Conservation (phyloP, 2,888 invertebrate genomes). For the Drosophila birchii region DNA sequence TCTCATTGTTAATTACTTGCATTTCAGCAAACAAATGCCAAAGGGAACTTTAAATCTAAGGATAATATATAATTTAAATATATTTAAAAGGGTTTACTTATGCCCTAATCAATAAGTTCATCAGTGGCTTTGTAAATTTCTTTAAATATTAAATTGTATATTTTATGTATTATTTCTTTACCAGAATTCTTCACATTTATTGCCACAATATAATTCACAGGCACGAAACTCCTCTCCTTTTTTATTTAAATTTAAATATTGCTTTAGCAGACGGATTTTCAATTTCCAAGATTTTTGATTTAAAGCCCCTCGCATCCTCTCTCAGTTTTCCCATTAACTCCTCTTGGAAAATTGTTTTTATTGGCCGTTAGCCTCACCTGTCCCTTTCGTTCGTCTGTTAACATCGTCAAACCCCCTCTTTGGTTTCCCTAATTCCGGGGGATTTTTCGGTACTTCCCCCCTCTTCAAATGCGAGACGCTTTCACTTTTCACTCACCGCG, state of each 20-base stretch:
- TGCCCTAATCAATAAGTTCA: background rate
- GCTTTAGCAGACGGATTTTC: background rate
- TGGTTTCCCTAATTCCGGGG: background rate
- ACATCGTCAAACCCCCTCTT: conserved; percentile 1
- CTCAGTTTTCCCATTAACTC: conserved; percentile 1
- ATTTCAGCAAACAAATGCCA: conserved; percentile 62
- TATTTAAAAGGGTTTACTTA: background rate
- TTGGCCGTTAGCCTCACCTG: conserved; percentile 80
- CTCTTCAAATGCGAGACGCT: conserved; percentile 25
- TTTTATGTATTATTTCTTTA: background rate
- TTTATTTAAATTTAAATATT: background rate
- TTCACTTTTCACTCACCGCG: conserved; percentile 78
- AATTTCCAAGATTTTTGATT: conserved; percentile 15
- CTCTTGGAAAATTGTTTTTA: conserved; percentile 70
- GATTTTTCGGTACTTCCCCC: conserved; percentile 35
- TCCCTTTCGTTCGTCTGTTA: conserved; percentile 25
- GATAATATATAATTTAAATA: background rate
- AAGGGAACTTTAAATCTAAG: background rate
- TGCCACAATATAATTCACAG: background rate
- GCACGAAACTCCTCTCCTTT: background rate
- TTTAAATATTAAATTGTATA: background rate
- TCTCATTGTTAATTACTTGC: conserved; percentile 81
- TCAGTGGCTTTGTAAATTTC: background rate
- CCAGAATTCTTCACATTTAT: background rate
- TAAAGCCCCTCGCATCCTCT: background rate